phyloP scores from a whole-genome alignment of 2,888 invertebrate species.

The Gandaritis pyraliata region DNA sequence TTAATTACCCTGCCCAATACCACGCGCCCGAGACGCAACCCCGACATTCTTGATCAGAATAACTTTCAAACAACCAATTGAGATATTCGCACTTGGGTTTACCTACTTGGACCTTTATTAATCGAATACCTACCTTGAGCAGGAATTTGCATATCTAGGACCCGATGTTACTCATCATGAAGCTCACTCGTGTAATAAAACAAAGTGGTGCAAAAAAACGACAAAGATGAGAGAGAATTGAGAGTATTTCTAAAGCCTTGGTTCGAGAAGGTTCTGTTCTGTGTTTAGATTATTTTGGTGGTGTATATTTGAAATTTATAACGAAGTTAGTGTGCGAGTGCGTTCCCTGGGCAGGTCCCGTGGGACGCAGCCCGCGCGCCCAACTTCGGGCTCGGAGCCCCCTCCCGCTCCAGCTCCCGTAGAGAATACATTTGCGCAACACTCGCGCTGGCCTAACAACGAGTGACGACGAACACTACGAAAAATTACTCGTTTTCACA shows the following conservation, averaged over 20 bases:
- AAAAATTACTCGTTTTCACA: conserved; percentile 79
- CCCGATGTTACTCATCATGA: background rate
- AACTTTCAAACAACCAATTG: conserved; percentile 61
- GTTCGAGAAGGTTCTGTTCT: background rate
- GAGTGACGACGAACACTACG: conserved; percentile 74
- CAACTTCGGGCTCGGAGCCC: conserved; percentile 81
- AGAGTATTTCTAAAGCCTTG: background rate
- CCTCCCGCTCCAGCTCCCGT: conserved; percentile 68
- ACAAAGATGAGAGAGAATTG: background rate
- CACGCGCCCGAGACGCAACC: conserved; percentile 65
- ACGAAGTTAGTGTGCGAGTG: conserved; percentile 53
- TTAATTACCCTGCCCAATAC: conserved; percentile 72
- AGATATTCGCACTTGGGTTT: conserved; percentile 41
- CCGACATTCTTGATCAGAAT: conserved; percentile 70
- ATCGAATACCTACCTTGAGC: conserved; percentile 33
- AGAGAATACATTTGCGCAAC: conserved; percentile 84
- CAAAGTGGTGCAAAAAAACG: too few relatives aligned
- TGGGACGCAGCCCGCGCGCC: conserved; percentile 81
- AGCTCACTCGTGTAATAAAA: too few relatives aligned
- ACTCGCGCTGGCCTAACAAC: conserved; percentile 81
- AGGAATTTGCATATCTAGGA: conserved; percentile 34
- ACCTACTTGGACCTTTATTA: conserved; percentile 33
- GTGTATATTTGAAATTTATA: conserved; percentile 32
- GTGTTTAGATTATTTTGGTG: conserved; percentile 4
- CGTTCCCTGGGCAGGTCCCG: conserved; percentile 74